These are phyloP conservation scores for Paraescarpia echinospica DNA, from an alignment of 1,140 invertebrate species.

Conservation along the genomic window DNA sequence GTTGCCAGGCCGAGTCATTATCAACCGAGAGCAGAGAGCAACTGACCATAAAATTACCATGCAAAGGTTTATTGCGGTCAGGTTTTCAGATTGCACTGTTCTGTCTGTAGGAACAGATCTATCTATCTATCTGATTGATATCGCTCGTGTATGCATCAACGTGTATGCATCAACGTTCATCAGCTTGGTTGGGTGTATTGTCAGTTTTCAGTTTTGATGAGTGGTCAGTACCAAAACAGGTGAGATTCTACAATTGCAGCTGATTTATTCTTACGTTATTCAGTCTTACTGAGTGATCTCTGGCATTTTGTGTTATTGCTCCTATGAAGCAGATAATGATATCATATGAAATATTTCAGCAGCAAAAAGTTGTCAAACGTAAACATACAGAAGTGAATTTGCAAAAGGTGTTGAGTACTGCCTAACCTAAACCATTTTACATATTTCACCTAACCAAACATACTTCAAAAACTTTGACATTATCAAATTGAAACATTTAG, in stretches of 20 bases:
- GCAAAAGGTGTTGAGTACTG: neutral
- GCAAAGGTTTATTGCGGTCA: neutral
- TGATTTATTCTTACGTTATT: neutral
- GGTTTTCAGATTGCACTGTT: neutral
- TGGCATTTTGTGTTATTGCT: neutral
- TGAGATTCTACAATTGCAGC: neutral
- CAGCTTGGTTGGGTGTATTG: neutral
- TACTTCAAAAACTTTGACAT: no score
- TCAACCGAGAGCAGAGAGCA: neutral
- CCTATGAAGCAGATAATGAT: neutral
- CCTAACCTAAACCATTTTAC: neutral
- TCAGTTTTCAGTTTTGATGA: neutral
- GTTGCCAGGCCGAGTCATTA: neutral
- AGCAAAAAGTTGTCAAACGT: neutral
- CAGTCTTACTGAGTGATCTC: neutral
- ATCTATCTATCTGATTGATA: neutral
- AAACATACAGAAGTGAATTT: neutral
- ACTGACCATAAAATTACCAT: neutral
- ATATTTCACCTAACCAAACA: neutral
- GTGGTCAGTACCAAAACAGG: neutral
- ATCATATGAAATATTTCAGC: neutral
- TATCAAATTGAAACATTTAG: no score
- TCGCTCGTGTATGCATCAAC: neutral
- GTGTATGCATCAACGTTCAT: neutral
- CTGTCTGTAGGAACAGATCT: neutral